Percentiles rank a stretch among this genome's conserved stretches.
Evolutionary conservation across 2,888 invertebrate species (phyloP).

Genomic region (Agriopis marginaria): DNA sequence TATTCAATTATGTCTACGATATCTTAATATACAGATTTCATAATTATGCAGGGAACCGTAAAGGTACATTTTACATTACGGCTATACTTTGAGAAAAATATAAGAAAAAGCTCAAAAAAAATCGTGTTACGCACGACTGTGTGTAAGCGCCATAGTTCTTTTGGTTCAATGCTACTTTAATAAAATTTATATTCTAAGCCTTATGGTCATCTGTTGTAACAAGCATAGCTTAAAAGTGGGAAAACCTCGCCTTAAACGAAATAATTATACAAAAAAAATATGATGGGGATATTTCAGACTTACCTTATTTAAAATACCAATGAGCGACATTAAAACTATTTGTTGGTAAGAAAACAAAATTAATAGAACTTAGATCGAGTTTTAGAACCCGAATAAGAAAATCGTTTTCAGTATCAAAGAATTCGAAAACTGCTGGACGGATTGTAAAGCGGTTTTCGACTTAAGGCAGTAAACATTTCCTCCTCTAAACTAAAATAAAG

Average conservation of each 20-base stretch:
- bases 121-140: too few species aligned
- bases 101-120: too few species aligned
- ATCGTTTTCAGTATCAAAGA: background rate
- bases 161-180: too few species aligned
- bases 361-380: background rate
- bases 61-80: too few species aligned
- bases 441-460: constrained; percentile 9
- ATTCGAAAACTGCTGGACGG: constrained; percentile 16
- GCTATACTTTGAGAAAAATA: too few species aligned
- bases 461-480: background rate
- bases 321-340: background rate
- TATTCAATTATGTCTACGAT: too few species aligned
- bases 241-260: background rate
- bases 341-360: background rate
- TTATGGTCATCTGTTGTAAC: too few species aligned
- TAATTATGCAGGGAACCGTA: too few species aligned
- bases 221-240: too few species aligned
- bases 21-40: too few species aligned
- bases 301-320: constrained; percentile 1
- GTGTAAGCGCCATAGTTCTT: too few species aligned
- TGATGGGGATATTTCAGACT: background rate
- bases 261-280: background rate
- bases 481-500: background rate
- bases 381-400: background rate
- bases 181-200: too few species aligned